Evolutionary conservation across 2,113 vertebrate genomes (phyloP).

Genomic region (Nothobranchius furzeri): DNA sequence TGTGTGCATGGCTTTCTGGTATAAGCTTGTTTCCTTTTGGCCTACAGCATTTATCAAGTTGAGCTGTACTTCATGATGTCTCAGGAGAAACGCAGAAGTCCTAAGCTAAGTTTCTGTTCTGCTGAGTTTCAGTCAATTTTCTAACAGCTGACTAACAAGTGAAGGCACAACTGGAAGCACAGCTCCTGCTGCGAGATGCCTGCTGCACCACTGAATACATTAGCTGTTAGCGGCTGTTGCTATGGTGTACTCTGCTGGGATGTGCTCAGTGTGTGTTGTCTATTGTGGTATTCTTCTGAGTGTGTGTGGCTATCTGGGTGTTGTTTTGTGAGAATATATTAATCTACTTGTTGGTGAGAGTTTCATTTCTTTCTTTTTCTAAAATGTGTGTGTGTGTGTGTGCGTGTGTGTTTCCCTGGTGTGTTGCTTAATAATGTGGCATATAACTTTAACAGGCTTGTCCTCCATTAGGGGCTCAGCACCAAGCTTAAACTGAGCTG

Average conservation of each 20-base stretch:
- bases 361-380: not conserved
- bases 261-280: slow-evolving; percentile 40
- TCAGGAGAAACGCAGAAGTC: slow-evolving; percentile 6
- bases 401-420: not conserved
- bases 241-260: slow-evolving; percentile 62
- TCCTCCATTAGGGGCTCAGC: slow-evolving; percentile 71
- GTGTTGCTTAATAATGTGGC: slow-evolving; percentile 54
- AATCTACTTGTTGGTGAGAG: slow-evolving; percentile 7
- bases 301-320: slow-evolving; percentile 31
- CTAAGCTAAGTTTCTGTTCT: slow-evolving; percentile 25
- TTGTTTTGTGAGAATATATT: not conserved
- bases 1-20: too few relatives aligned
- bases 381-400: slow-evolving; percentile 6
- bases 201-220: slow-evolving; percentile 70
- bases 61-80: not conserved
- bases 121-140: slow-evolving; percentile 43
- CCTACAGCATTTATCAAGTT: not conserved
- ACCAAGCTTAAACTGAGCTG: slow-evolving; percentile 53
- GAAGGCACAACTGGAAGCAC: slow-evolving; percentile 68
- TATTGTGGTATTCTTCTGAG: slow-evolving; percentile 35
- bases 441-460: slow-evolving; percentile 72
- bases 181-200: slow-evolving; percentile 63
- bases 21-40: not conserved
- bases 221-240: slow-evolving; percentile 70
- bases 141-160: slow-evolving; percentile 67